A percentile compares a stretch with the other conserved stretches of the same genome.
These are phyloP conservation scores for Amphimedon queenslandica DNA, from an alignment of 37 sponge, comb jelly and placozoan species.

Conservation along the genomic window DNA sequence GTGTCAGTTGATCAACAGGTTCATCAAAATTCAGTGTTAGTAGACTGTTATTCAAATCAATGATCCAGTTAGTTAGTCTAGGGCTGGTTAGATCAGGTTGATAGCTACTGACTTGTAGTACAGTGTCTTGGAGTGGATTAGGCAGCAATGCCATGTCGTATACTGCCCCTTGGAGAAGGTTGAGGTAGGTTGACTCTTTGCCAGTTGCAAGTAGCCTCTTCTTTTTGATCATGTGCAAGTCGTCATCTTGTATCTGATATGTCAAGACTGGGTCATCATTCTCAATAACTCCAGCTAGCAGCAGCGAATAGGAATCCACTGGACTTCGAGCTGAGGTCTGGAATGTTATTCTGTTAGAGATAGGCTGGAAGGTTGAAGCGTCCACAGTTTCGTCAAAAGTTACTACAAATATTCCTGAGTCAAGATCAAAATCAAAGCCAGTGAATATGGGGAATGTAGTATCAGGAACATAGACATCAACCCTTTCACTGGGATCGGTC, in stretches of 20 bases:
- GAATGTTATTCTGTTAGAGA: background rate
- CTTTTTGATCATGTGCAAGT: slow-evolving; percentile 71
- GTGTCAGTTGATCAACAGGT: slow-evolving; percentile 69
- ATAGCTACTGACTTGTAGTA: slow-evolving; percentile 23
- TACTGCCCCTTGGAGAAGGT: slow-evolving; percentile 36
- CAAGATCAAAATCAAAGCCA: slow-evolving; percentile 76
- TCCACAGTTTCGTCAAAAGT: slow-evolving; percentile 92
- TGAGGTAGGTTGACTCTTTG: slow-evolving; percentile 43
- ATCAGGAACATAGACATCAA: slow-evolving; percentile 41
- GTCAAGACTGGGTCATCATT: slow-evolving; percentile 54
- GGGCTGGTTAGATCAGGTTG: slow-evolving; percentile 72
- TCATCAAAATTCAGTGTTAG: slow-evolving; percentile 84
- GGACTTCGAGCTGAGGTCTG: background rate
- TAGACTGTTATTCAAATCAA: slow-evolving; percentile 66
- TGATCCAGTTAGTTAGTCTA: slow-evolving; percentile 25
- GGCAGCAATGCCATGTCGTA: slow-evolving; percentile 55
- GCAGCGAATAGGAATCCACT: slow-evolving; percentile 16
- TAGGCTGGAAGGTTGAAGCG: slow-evolving; percentile 59
- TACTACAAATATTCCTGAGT: slow-evolving; percentile 52
- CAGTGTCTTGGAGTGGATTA: slow-evolving; percentile 35
- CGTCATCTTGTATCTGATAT: slow-evolving; percentile 34
- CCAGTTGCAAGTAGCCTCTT: slow-evolving; percentile 45
- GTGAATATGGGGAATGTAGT: slow-evolving; percentile 56
- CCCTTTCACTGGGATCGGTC: slow-evolving; percentile 25
- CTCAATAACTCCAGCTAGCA: slow-evolving; percentile 25